Base-by-base conservation (phyloP, 2,113 vertebrate genomes). In the Chaetura pelagica region DNA sequence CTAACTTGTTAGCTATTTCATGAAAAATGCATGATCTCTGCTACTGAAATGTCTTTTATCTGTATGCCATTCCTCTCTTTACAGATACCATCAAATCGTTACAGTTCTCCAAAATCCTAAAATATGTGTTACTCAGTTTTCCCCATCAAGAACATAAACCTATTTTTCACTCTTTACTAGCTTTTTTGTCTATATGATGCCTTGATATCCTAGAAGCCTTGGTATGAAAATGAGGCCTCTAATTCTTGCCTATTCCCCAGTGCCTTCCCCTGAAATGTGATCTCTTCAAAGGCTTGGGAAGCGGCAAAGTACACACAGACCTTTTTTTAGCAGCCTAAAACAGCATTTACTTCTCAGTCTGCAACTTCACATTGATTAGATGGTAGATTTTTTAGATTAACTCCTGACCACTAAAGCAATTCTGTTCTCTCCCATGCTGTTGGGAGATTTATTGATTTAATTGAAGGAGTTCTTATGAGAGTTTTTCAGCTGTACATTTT, bases 381-480 rank as follows among this genome's bases (percentile, higher is more conserved):
- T 57, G 75, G 75, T 79, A 85, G 75, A 93, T 94, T 93, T 93
- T 92, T 68, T 61, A 57, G 93, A 88, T 92, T 92, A 92, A 80
- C 59, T 89, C 73, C 76, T 92, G 80, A 78, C 76, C 61, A 72
- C 72, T 78, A 16, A 48, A 93, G 24, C n/a, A 83, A 30, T 93
- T 91, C 46, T 93, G 49, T 69, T 92, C 51, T 72, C 35, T 77
- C 71, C 30, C 27, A 17, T 72, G 49, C 55, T 94, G 40, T 49
- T 83, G 55, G 62, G 64, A 90, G 48, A 89, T 88, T 72, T 90
- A 85, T 84, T 94, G 63, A 77, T 87, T 89, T 96, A 95, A 95
- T 78, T 93, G 75, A 59, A 84, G 40, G 30, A 29, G 24, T 27
- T 80, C 83, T 80, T n/a, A 35, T 44, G 40, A 17, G 9, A 77